Evolutionary conservation across 2,797 vertebrate species (phyloP).

Genomic region (Pangasius krempfi): DNA sequence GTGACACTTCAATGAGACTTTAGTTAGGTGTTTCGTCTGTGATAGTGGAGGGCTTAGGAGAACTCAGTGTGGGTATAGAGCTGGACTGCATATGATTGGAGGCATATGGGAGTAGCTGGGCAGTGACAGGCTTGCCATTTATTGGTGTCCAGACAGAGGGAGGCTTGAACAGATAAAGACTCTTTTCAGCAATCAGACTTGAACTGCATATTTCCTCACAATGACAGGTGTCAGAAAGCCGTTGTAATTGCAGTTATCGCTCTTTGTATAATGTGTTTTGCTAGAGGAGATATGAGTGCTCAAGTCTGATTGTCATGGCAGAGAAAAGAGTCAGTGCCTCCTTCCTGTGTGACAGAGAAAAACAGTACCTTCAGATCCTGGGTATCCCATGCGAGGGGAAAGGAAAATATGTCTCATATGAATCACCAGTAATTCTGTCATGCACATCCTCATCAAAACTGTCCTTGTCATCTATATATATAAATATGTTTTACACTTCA

Average conservation of each 20-base stretch:
- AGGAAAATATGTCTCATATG: slow-evolving; percentile 70
- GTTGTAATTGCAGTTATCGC: neutral
- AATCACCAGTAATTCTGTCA: slow-evolving; percentile 53
- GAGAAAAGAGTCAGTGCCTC: slow-evolving; percentile 68
- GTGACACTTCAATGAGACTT: slow-evolving; percentile 51
- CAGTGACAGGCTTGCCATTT: slow-evolving; percentile 71
- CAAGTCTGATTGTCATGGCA: slow-evolving; percentile 55
- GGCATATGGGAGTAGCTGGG: slow-evolving; percentile 57
- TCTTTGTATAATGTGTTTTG: slow-evolving; percentile 11
- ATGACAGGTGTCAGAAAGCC: slow-evolving; percentile 38
- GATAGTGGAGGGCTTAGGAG: slow-evolving; percentile 51
- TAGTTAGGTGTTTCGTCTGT: slow-evolving; percentile 44
- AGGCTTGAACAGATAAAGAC: slow-evolving; percentile 63
- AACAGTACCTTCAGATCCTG: slow-evolving; percentile 85
- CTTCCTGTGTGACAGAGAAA: slow-evolving; percentile 69
- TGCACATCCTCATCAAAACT: slow-evolving; percentile 50
- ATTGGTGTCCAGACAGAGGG: slow-evolving; percentile 71
- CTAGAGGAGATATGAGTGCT: slow-evolving; percentile 42
- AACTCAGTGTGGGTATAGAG: slow-evolving; percentile 52
- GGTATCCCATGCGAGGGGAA: slow-evolving; percentile 76
- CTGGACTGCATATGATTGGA: slow-evolving; percentile 58
- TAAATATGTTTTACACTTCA: slow-evolving; percentile 18
- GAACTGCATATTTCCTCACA: slow-evolving; percentile 65
- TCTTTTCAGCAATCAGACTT: slow-evolving; percentile 66
- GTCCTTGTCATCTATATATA: slow-evolving; percentile 23